A percentile compares a stretch with the other conserved stretches of the same genome.
Conservation (phyloP, 2,888 invertebrate genomes). For the Lasioglossum villosulum region DNA sequence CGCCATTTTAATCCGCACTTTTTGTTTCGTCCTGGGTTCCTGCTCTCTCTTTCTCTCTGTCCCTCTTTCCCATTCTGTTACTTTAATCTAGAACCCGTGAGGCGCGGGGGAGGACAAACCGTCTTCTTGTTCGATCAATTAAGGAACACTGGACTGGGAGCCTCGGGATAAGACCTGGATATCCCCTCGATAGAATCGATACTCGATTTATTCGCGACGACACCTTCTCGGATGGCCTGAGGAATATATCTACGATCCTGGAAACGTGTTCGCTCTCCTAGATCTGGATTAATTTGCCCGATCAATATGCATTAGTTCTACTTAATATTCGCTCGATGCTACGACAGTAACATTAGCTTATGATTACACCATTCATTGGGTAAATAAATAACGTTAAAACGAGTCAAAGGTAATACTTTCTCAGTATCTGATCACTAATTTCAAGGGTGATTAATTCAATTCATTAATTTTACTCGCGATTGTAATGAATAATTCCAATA, state of each 20-base stretch:
- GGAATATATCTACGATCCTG: neutral
- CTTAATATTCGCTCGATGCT: neutral
- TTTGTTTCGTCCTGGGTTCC: constrained; percentile 54
- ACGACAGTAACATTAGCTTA: neutral
- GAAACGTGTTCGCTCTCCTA: neutral
- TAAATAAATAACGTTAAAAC: neutral
- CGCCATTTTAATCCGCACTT: constrained; percentile 65
- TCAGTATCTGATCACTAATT: neutral
- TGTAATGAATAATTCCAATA: neutral
- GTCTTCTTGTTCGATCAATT: constrained; percentile 67
- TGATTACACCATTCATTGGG: neutral
- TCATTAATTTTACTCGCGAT: neutral
- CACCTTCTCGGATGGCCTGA: neutral
- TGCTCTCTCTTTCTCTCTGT: neutral
- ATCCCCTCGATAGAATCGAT: constrained; percentile 36
- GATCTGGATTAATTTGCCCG: neutral
- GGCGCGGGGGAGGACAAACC: constrained; percentile 40
- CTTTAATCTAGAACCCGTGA: constrained; percentile 48
- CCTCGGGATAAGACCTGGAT: constrained; percentile 37
- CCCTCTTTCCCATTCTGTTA: constrained; percentile 52
- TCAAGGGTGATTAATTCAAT: neutral
- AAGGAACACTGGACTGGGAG: constrained; percentile 56
- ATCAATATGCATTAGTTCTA: neutral
- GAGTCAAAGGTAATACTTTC: neutral
- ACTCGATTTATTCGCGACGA: constrained; percentile 56